Evolutionary conservation across 2,113 vertebrate genomes (phyloP), one percentile per base, ranked within the genome.

Genomic region (Tamias sibiricus): DNA sequence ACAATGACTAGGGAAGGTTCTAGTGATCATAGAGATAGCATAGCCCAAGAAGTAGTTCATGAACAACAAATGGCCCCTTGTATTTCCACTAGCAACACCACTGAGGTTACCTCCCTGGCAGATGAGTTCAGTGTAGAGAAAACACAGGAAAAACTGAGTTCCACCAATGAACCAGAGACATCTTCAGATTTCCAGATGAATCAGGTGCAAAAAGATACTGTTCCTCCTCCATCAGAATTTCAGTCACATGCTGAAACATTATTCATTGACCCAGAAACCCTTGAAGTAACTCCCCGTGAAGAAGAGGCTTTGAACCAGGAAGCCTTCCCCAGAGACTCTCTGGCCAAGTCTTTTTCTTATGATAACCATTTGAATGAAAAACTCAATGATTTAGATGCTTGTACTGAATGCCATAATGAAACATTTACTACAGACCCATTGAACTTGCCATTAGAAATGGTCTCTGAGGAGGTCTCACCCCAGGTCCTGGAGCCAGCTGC

Each of bases 31-130:
- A 76, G 94, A 97, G 92, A 40, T 68, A 66, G 42, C 83, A 62
- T 84, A 93, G 75, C 92, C 71, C 89, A 97, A 71, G 97, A 98
- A 77, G 75, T 93, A 91, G 87, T 91, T 89, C 92, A 95, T 89
- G 97, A 97, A 47, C 97, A 97, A 81, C 97, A 97, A 87, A 83
- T 0, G 0, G 37, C 59, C 26, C 28, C 16, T 89, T 89, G 82
- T 91, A n/a, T 87, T 13, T 24, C 91, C 13, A 32, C 1, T 3
- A 47, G 71, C n/a, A 77, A 71, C 59, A 90, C 83, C n/a, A 64
- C 52, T 30, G 96, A 97, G 13, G 13, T 81, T 49, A 66, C 59
- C 0, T 49, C 35, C n/a, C 40, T 86, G 82, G 64, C 12, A 59
- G 77, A 68, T 59, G 64, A 94, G 16, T 10, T 80, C 10, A 81